Conservation (phyloP, 2,888 invertebrate species). For the Yponomeuta malinellus region DNA sequence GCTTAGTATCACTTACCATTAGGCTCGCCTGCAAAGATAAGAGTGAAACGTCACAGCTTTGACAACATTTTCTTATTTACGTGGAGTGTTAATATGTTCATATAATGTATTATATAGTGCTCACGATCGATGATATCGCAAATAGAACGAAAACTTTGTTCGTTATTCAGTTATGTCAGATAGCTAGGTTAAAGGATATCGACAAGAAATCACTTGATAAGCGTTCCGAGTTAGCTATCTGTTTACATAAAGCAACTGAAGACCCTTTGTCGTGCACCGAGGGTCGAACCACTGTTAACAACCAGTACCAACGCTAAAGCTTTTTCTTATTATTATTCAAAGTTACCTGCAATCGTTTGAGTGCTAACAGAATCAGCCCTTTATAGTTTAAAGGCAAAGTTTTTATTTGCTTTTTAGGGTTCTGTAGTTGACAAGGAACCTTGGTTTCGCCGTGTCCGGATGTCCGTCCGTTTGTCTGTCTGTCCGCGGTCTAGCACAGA, state of each 20-base stretch:
- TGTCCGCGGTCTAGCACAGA: no score
- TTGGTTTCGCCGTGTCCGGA: no score
- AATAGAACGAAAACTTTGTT: not conserved
- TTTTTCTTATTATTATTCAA: conserved; percentile 47
- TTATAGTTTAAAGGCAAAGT: conserved; percentile 21
- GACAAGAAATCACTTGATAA: conserved; percentile 50
- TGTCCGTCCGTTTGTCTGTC: no score
- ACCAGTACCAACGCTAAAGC: conserved; percentile 32
- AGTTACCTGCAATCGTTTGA: conserved; percentile 51
- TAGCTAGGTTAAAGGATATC: conserved; percentile 28
- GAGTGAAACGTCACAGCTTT: not conserved
- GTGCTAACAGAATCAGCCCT: conserved; percentile 43
- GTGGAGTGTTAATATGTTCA: no score
- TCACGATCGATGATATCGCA: not conserved
- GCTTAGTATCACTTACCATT: not conserved
- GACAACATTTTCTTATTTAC: not conserved
- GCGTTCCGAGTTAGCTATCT: conserved; percentile 61
- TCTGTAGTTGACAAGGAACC: no score
- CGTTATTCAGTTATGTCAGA: conserved; percentile 4
- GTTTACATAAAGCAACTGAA: conserved; percentile 68
- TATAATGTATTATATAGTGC: no score
- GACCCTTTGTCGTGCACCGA: conserved; percentile 56
- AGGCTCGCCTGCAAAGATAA: not conserved
- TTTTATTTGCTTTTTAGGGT: not conserved
- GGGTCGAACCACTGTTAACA: conserved; percentile 62